phyloP scores from a whole-genome alignment of 2,888 invertebrate genomes.

The Athalia circularis region DNA sequence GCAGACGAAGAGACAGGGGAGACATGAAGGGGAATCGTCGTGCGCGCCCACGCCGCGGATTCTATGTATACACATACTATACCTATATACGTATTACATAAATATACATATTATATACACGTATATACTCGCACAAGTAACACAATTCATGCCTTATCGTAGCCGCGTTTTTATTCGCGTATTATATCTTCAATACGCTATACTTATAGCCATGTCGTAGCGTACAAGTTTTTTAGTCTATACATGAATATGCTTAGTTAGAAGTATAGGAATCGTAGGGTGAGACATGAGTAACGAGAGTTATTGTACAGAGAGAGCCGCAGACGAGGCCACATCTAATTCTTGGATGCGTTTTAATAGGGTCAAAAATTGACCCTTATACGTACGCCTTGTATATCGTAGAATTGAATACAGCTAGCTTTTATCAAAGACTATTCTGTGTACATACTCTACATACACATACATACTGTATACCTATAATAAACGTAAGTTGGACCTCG shows the following conservation, averaged over 20 bases:
- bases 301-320: background rate
- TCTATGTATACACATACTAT: background rate
- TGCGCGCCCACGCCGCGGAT: slow-evolving; percentile 37
- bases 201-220: too few relatives aligned
- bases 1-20: slow-evolving; percentile 23
- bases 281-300: background rate
- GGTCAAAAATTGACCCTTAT: slow-evolving; percentile 38
- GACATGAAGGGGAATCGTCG: slow-evolving; percentile 18
- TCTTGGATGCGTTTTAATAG: slow-evolving; percentile 40
- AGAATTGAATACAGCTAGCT: slow-evolving; percentile 15
- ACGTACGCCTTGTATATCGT: background rate
- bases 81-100: background rate
- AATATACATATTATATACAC: background rate
- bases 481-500: background rate
- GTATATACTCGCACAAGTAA: too few relatives aligned
- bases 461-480: background rate
- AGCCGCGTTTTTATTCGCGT: slow-evolving; percentile 41
- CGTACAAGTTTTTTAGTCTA: too few relatives aligned
- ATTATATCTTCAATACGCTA: background rate
- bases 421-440: slow-evolving; percentile 3
- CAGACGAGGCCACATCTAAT: slow-evolving; percentile 29
- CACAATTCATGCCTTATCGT: slow-evolving; percentile 19
- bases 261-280: background rate
- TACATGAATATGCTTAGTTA: background rate
- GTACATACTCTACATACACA: background rate